Base-by-base conservation (phyloP, 2,113 vertebrate species). In the Psettodes erumei region DNA sequence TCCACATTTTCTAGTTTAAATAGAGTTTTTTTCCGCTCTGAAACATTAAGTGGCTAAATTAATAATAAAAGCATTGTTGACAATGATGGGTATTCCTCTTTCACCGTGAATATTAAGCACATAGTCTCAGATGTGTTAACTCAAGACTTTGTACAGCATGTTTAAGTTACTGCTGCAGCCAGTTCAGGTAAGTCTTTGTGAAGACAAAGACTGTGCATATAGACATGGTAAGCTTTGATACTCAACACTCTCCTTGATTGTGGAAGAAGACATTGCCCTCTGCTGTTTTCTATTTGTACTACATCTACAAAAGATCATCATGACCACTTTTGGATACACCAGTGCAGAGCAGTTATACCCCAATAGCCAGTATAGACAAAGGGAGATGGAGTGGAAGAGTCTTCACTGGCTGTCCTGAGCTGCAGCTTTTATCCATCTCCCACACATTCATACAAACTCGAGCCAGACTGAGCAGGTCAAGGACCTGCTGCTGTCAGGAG, bases 201-300 rank as follows among this genome's bases (percentile, higher is more conserved):
- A 68, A 69, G 70, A 81, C 82, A 85, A 86, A 85, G 54, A 42
- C 59, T 16, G 40, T 51, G 35, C 65, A 53, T 48, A 51, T 18
- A 81, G 48, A 81, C 25, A 81, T 47, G 3, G 48, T 32, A 67
- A 37, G 53, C 40, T 54, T 80, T 35, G 45, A 50, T 38, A 25
- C 16, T 2, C 5, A 70, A n/a, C 21, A 40, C 25, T 33, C 3
- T 58, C 2, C 4, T 33, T 71, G 15, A 45, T 62, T 67, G n/a
- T 67, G 53, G 80, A 77, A 65, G 64, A 77, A 42, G 74, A 25
- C n/a, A 82, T 58, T 87, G 75, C 86, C 89, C 78, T 81, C 90
- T 89, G 71, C 86, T 87, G 86, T 60, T 74, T 32, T 3, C 0
- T n/a, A 42, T 23, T 27, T 67, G 33, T 65, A 65, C 42, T 77